Base-by-base conservation (phyloP, 2,797 vertebrate genomes). In the Botia kubotai region DNA sequence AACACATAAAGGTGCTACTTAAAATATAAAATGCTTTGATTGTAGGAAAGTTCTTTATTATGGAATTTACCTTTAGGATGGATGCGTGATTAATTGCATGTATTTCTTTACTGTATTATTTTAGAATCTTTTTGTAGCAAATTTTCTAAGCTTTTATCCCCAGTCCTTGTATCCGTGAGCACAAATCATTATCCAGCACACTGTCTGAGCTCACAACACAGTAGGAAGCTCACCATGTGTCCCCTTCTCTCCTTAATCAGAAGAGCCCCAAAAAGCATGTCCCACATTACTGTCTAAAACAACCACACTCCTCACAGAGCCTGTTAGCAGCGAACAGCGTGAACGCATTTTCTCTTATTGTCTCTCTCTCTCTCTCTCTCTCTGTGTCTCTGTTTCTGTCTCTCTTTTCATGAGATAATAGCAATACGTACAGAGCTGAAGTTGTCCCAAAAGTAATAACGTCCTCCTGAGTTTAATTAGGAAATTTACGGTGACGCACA, bases 391-490 rank as follows among this genome's bases (percentile, higher is more conserved):
- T 50, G 26, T 79, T 33, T 62, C 39, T 17, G 8, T 48, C 13
- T 11, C 23, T 29, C 43, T 26, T 26, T 26, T 26, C 23, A 26
- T 26, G 23, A 26, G 23, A 26, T 26, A 26, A 26, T 57, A 36
- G 78, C 86, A 83, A 85, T 87, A 87, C 83, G 79, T 87, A 83
- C 86, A 89, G 88, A 89, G 89, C 87, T 84, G 29, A 88, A 87
- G 85, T 84, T 68, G 80, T 90, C 89, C 88, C 86, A 90, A 89
- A 91, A 90, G 89, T 89, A 91, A 90, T 90, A 87, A 87, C 86
- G 88, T 90, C 84, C 87, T 88, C 89, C 88, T 72, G 70, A 89
- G 81, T 86, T 90, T 90, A 91, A 91, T 92, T 91, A 92, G 88
- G 87, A 81, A 87, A 85, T 83, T 86, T 83, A 55, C 81, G 84